A percentile compares a stretch with the other conserved stretches of the same genome.
phyloP scores from a whole-genome alignment of 2,888 invertebrate species.

The Eupithecia subfuscata region DNA sequence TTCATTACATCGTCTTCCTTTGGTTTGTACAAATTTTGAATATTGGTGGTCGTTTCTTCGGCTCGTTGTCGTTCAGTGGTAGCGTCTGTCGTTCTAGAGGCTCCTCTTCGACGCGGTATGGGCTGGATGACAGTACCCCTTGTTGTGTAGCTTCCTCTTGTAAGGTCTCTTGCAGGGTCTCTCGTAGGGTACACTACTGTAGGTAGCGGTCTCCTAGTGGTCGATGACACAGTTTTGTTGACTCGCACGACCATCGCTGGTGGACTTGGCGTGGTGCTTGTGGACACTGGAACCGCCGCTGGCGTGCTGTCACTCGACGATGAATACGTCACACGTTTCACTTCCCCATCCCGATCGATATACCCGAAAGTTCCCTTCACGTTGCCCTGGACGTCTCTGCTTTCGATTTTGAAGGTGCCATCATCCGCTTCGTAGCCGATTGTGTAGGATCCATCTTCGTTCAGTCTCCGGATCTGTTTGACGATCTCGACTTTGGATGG shows the following conservation, averaged over 20 bases:
- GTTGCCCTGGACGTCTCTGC: conserved; percentile 90
- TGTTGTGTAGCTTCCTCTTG: conserved; percentile 79
- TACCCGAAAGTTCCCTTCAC: conserved; percentile 94
- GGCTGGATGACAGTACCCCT: conserved; percentile 86
- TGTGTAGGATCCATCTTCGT: conserved; percentile 93
- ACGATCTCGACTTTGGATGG: conserved; percentile 90
- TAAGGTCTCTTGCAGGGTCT: neutral
- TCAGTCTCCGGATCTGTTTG: conserved; percentile 91
- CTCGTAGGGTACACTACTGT: conserved; percentile 80
- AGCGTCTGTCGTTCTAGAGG: conserved; percentile 64
- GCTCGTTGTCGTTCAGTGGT: conserved; percentile 62
- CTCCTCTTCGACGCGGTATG: conserved; percentile 83
- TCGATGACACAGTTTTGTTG: conserved; percentile 78
- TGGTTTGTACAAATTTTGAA: conserved; percentile 65
- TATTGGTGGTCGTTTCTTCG: conserved; percentile 69
- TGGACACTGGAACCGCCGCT: conserved; percentile 68
- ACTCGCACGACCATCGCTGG: conserved; percentile 78
- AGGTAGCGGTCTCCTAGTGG: conserved; percentile 81
- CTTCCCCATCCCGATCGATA: conserved; percentile 89
- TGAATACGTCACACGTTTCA: conserved; percentile 91
- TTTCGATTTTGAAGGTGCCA: conserved; percentile 93
- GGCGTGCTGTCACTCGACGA: conserved; percentile 80
- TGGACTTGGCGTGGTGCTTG: conserved; percentile 65
- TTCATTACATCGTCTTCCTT: conserved; percentile 64
- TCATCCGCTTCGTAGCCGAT: conserved; percentile 94